phyloP scores from a whole-genome alignment of 2,888 invertebrate species.

The Buathra laborator region DNA sequence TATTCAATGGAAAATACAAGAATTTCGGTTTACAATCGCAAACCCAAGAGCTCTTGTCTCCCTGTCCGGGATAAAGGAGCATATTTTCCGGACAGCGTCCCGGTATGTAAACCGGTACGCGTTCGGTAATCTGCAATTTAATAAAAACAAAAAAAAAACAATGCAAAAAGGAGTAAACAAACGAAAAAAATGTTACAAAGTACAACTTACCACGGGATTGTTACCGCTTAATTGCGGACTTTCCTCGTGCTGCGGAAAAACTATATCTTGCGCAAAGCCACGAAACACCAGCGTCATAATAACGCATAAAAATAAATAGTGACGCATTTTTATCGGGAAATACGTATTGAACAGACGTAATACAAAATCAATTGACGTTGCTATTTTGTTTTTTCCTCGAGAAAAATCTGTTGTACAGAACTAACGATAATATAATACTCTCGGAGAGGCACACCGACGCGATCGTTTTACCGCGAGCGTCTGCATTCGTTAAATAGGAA shows the following conservation, averaged over 20 bases:
- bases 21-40: conserved; percentile 86
- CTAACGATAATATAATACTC: too few species aligned
- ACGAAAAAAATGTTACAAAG: background rate
- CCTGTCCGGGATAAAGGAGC: conserved; percentile 89
- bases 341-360: background rate
- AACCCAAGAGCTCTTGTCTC: conserved; percentile 88
- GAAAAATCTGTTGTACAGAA: background rate
- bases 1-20: conserved; percentile 88
- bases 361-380: background rate
- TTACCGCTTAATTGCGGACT: conserved; percentile 72
- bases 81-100: conserved; percentile 88
- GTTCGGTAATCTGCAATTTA: conserved; percentile 76
- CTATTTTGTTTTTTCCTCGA: background rate
- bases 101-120: conserved; percentile 87
- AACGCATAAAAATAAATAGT: conserved; percentile 16
- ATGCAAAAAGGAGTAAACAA: background rate
- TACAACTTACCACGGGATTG: conserved; percentile 67
- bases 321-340: conserved; percentile 2
- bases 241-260: conserved; percentile 77
- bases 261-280: conserved; percentile 74
- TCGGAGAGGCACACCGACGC: too few species aligned
- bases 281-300: conserved; percentile 32
- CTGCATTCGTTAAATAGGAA: too few species aligned
- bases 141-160: background rate
- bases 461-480: too few species aligned